These are phyloP conservation scores for Melanotaenia boesemani DNA, from an alignment of 2,797 vertebrate species.

Conservation along the genomic window DNA sequence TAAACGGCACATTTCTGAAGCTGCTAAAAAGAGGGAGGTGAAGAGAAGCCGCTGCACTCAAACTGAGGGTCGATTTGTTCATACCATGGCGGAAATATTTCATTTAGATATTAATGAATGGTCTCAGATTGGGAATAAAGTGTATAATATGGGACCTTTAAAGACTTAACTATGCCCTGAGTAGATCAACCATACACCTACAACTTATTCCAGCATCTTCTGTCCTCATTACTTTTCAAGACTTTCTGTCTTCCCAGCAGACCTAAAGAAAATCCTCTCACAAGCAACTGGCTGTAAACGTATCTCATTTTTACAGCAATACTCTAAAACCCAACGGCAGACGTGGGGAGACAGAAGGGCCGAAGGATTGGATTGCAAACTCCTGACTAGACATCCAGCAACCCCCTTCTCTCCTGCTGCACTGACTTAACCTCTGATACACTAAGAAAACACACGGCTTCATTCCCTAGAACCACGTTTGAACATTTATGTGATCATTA, in stretches of 20 bases:
- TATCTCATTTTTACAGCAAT: constrained; percentile 44
- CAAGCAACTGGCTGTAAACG: constrained; percentile 27
- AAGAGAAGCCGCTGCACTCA: too few relatives aligned
- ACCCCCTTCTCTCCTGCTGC: constrained; percentile 1
- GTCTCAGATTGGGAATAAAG: too few relatives aligned
- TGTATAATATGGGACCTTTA: too few relatives aligned
- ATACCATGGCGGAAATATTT: too few relatives aligned
- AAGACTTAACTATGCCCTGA: constrained; percentile 7
- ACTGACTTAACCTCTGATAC: constrained; percentile 42
- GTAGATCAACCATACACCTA: constrained; percentile 4
- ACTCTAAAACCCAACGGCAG: constrained; percentile 25
- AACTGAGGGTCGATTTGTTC: too few relatives aligned
- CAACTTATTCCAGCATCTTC: constrained; percentile 23
- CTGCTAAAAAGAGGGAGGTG: too few relatives aligned
- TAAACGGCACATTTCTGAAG: too few relatives aligned
- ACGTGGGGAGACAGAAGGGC: constrained; percentile 15
- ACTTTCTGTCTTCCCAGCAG: constrained; percentile 37
- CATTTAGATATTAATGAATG: too few relatives aligned
- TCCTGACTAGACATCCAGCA: constrained; percentile 23
- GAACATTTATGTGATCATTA: constrained; percentile 61
- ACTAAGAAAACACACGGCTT: constrained; percentile 66
- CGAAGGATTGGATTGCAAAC: constrained; percentile 51
- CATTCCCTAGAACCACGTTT: constrained; percentile 37
- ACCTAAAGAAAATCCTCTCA: constrained; percentile 31
- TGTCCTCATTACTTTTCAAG: constrained; percentile 58